Evolutionary conservation across 2,797 vertebrate genomes (phyloP).

Genomic region (Chaunax sp.): DNA sequence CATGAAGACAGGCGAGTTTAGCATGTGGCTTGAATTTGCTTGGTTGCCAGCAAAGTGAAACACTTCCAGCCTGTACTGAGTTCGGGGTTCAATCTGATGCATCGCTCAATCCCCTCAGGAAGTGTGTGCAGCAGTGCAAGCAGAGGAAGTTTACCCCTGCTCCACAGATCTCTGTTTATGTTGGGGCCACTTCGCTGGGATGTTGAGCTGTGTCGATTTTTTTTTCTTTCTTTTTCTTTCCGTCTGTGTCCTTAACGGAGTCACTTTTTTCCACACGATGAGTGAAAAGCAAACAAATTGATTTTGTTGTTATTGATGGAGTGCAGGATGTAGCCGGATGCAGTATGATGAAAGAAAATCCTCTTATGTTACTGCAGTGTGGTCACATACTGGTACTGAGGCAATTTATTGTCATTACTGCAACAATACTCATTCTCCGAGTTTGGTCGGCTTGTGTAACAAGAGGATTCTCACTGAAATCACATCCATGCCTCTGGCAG

Average conservation of each 20-base stretch:
- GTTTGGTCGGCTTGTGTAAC: not conserved
- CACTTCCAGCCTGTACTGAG: slow-evolving; percentile 41
- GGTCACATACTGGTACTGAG: not conserved
- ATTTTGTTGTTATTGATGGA: slow-evolving; percentile 56
- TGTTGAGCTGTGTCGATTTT: slow-evolving; percentile 48
- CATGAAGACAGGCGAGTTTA: not conserved
- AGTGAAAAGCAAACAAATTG: slow-evolving; percentile 72
- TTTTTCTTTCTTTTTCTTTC: slow-evolving; percentile 1
- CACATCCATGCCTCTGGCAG: not conserved
- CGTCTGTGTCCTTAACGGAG: slow-evolving; percentile 60
- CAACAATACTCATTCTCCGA: not conserved
- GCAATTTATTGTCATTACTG: slow-evolving; percentile 19
- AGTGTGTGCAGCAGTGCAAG: slow-evolving; percentile 74
- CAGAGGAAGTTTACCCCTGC: slow-evolving; percentile 77
- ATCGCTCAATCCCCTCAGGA: slow-evolving; percentile 72
- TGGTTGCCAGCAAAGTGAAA: slow-evolving; percentile 39
- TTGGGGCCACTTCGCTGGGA: slow-evolving; percentile 67
- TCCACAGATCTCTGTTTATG: slow-evolving; percentile 77
- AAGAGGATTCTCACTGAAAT: slow-evolving; percentile 1
- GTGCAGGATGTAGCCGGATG: slow-evolving; percentile 59
- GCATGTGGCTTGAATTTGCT: slow-evolving; percentile 68
- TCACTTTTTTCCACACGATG: slow-evolving; percentile 73
- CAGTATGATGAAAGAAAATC: slow-evolving; percentile 23
- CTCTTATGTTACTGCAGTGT: not conserved
- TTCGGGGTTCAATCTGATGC: slow-evolving; percentile 53